Evolutionary conservation across 2,113 vertebrate species (phyloP).

Genomic region (Bubo blakistoni): DNA sequence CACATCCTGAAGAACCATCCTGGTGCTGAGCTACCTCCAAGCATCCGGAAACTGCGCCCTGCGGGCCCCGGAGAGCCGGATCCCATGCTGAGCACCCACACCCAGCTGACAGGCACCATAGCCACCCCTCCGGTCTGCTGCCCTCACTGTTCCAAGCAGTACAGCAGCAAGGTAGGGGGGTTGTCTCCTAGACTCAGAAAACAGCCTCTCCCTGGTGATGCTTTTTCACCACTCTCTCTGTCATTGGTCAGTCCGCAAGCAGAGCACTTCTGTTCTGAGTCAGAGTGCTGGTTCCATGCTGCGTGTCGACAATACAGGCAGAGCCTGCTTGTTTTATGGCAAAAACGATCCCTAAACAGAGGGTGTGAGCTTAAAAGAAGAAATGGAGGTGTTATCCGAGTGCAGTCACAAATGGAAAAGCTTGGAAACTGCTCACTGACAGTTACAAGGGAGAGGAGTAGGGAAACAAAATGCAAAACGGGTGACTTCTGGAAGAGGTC

Average conservation of each 20-base stretch:
- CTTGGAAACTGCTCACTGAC: neutral
- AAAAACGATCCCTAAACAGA: neutral
- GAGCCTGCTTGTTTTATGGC: neutral
- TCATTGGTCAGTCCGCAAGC: neutral
- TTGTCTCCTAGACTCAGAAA: neutral
- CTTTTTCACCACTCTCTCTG: neutral
- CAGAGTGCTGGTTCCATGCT: neutral
- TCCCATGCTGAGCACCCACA: conserved; percentile 97
- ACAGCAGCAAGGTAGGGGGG: conserved; percentile 90
- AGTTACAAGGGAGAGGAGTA: neutral
- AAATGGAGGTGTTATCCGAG: neutral
- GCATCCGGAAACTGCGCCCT: conserved; percentile 93
- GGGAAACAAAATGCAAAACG: neutral
- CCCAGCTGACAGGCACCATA: conserved; percentile 95
- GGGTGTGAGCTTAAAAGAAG: neutral
- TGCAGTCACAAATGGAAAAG: neutral
- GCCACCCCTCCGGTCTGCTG: conserved; percentile 95
- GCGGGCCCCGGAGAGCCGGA: conserved; percentile 94
- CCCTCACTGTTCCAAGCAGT: conserved; percentile 97
- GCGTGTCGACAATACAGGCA: neutral
- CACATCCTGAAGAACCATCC: conserved; percentile 99
- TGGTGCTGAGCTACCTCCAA: conserved; percentile 92
- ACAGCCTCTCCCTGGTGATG: neutral
- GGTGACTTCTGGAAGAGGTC: neutral
- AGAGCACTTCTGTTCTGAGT: neutral